Base-by-base conservation (phyloP, 2,113 vertebrate species). In the Odontesthes bonariensis region DNA sequence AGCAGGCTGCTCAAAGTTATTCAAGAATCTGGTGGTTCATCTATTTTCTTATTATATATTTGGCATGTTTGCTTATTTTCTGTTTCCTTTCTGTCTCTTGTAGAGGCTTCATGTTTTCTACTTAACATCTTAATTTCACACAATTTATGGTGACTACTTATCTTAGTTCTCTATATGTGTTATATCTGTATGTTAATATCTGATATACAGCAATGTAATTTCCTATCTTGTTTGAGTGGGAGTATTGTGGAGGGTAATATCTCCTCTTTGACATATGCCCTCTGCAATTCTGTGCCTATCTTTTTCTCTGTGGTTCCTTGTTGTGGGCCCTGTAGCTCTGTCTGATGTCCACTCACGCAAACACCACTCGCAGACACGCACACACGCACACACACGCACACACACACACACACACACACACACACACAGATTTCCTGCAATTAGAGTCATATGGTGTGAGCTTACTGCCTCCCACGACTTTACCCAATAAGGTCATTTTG, bases 341-440 rank as follows among this genome's bases (percentile, higher is more conserved):
- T 91, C 88, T 92, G 89, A 92, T 85, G 82, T 91, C 85, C 79
- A 84, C 87, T 88, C 86, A 87, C 84, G 77, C 86, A 88, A 75
- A 86, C 82, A n/a, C n/a, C n/a, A n/a, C n/a, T n/a, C n/a, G n/a
- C n/a, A n/a, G n/a, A n/a, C n/a, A n/a, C n/a, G n/a, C n/a, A n/a
- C n/a, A n/a, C n/a, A n/a, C n/a, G n/a, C 66, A 16, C 17, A 9
- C 56, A 73, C 71, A 60, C 9, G 68, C 65, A 32, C 78, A 64
- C 59, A 69, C 66, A 62, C 59, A 77, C n/a, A n/a, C 66, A 16
- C 17, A 9, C 56, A 73, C 71, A 60, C 9, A 70, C 65, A 32
- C 78, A 64, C 59, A 69, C 66, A 62, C 59, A 77, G 61, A 83
- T 46, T 82, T 12, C 19, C 75, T 68, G 77, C 81, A 91, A 87